These are phyloP conservation scores for Trachelus tabidus DNA, from an alignment of 2,888 invertebrate genomes.

Conservation along the genomic window DNA sequence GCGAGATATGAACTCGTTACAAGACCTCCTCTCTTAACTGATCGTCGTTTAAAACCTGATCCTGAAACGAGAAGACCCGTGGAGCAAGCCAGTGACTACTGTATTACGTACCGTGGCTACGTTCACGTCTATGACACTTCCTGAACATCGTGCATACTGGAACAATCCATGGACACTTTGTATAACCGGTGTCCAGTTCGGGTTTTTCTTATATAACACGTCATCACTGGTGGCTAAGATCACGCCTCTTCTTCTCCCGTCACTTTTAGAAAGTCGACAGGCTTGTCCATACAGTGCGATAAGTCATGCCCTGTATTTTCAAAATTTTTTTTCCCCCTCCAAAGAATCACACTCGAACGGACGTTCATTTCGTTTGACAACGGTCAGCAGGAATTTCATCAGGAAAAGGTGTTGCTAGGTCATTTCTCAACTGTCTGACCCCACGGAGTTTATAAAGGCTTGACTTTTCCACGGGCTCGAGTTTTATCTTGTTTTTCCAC, in stretches of 20 bases:
- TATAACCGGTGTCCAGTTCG: slow-evolving; percentile 35
- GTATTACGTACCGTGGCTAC: slow-evolving; percentile 10
- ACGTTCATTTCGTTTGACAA: slow-evolving; percentile 24
- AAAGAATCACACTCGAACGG: slow-evolving; percentile 10
- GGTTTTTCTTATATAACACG: slow-evolving; percentile 2
- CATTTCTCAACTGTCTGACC: slow-evolving; percentile 50
- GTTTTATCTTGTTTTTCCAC: slow-evolving; percentile 63
- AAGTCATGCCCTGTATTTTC: slow-evolving; percentile 52
- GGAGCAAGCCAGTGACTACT: slow-evolving; percentile 25
- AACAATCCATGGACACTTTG: not conserved
- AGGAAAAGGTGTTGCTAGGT: slow-evolving; percentile 32
- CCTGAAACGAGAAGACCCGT: slow-evolving; percentile 26
- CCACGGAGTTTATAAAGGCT: slow-evolving; percentile 24
- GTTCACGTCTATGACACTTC: not conserved
- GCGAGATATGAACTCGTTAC: slow-evolving; percentile 50
- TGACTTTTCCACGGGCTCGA: slow-evolving; percentile 59
- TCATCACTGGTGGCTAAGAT: slow-evolving; percentile 10
- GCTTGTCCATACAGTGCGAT: slow-evolving; percentile 52
- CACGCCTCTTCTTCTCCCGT: slow-evolving; percentile 7
- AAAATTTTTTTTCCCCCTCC: no score
- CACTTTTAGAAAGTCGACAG: not conserved
- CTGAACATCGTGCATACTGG: not conserved
- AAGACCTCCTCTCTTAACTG: slow-evolving; percentile 28
- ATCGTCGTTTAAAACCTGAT: slow-evolving; percentile 22
- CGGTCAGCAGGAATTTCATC: slow-evolving; percentile 39